Percentiles rank a stretch among this genome's conserved stretches.
Conservation (phyloP, 2,888 invertebrate genomes). For the Acleris laterana region DNA sequence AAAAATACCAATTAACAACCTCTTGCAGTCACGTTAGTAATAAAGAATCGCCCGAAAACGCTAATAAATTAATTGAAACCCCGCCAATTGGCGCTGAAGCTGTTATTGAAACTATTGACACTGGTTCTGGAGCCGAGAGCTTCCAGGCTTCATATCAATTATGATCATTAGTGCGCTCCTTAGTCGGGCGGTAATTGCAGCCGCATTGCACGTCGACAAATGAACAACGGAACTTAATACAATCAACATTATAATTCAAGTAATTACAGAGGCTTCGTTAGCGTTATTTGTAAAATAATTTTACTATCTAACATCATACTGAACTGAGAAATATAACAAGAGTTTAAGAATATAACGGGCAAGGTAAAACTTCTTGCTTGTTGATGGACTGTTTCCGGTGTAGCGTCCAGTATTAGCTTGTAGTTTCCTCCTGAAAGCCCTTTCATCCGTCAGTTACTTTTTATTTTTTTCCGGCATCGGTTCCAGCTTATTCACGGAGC, state of each 20-base stretch:
- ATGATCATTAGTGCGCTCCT: constrained; percentile 37
- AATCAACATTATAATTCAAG: constrained; percentile 24
- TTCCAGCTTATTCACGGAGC: constrained; percentile 26
- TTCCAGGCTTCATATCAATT: constrained; percentile 39
- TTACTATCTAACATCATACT: no score
- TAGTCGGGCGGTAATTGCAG: constrained; percentile 21
- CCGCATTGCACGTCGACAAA: constrained; percentile 18
- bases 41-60: background rate
- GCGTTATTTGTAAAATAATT: no score
- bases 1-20: no score
- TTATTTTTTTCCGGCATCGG: constrained; percentile 12
- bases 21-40: background rate
- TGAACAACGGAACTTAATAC: constrained; percentile 28
- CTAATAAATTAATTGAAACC: constrained; percentile 13
- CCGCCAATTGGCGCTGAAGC: constrained; percentile 22
- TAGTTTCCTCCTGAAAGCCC: background rate
- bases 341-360: no score
- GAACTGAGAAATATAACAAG: no score
- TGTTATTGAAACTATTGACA: constrained; percentile 47
- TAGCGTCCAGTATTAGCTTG: no score
- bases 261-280: no score
- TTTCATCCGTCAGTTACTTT: background rate
- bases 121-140: constrained; percentile 33
- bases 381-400: no score
- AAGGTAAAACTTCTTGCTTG: no score